These are phyloP conservation scores for Exaiptasia diaphana DNA, from an alignment of 64 coral and sea anemone genomes.

Conservation along the genomic window DNA sequence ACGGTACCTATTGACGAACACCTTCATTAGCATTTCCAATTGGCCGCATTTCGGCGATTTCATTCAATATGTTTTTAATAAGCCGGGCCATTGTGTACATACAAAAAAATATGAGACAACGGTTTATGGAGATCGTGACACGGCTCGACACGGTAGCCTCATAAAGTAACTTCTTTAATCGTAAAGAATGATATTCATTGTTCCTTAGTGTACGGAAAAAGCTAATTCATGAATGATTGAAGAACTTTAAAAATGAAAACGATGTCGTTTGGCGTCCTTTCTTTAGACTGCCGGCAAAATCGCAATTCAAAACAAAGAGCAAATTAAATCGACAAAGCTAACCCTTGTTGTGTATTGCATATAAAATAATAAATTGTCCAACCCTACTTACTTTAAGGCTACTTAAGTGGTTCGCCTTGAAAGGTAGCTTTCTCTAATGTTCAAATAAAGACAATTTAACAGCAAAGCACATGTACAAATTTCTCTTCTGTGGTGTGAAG, in stretches of 20 bases:
- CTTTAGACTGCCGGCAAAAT: conserved; percentile 62
- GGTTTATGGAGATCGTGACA: conserved; percentile 42
- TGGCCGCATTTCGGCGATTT: conserved; percentile 72
- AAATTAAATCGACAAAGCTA: conserved; percentile 98
- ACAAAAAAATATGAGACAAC: conserved; percentile 61
- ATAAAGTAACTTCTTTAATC: neutral
- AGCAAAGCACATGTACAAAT: conserved; percentile 73
- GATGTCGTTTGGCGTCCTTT: conserved; percentile 52
- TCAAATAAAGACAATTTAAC: conserved; percentile 44
- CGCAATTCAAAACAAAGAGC: conserved; percentile 86
- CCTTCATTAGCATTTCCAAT: conserved; percentile 95
- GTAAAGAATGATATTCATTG: conserved; percentile 2
- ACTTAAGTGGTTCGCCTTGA: neutral
- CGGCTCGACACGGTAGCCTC: neutral
- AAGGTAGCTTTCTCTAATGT: conserved; percentile 5
- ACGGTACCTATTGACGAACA: conserved; percentile 19
- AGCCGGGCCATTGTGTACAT: conserved; percentile 96
- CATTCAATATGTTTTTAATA: conserved; percentile 98
- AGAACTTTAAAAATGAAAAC: conserved; percentile 35
- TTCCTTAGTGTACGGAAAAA: neutral
- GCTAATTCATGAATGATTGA: conserved; percentile 25
- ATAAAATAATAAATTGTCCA: conserved; percentile 89
- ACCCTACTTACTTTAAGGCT: conserved; percentile 18
- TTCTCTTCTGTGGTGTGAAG: conserved; percentile 75
- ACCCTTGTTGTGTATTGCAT: conserved; percentile 69